phyloP scores from a whole-genome alignment of 2,888 invertebrate genomes.

The Platycheirus albimanus region DNA sequence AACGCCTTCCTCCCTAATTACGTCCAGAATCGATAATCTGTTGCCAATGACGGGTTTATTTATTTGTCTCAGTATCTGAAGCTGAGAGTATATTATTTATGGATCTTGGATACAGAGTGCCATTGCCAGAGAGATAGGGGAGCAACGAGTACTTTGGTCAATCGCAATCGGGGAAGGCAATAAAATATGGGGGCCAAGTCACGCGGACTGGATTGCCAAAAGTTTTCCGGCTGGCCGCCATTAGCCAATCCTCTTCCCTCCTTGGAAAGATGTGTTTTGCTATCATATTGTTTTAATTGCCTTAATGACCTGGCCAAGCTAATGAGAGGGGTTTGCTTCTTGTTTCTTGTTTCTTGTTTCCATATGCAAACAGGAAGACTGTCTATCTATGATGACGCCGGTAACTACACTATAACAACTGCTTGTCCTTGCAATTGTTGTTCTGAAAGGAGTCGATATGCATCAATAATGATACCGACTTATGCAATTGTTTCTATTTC shows the following conservation, averaged over 20 bases:
- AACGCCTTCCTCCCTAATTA: constrained; percentile 72
- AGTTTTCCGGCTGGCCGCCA: constrained; percentile 59
- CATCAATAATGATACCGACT: constrained; percentile 32
- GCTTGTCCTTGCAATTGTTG: constrained; percentile 13
- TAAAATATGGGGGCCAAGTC: constrained; percentile 30
- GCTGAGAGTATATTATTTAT: constrained; percentile 65
- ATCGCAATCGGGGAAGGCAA: constrained; percentile 13
- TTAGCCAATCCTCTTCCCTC: constrained; percentile 21
- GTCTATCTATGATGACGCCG: background rate
- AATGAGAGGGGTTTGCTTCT: no score
- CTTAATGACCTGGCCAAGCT: constrained; percentile 64
- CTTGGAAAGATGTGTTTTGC: constrained; percentile 60
- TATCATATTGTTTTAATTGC: constrained; percentile 63
- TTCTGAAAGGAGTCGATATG: constrained; percentile 22
- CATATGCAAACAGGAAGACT: constrained; percentile 19
- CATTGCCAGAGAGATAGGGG: constrained; percentile 27
- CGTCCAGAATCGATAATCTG: constrained; percentile 71
- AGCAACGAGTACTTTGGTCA: constrained; percentile 21
- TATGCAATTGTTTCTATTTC: constrained; percentile 56
- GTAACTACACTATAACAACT: constrained; percentile 2
- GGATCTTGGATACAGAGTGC: constrained; percentile 40
- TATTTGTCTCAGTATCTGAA: constrained; percentile 43
- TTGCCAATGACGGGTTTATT: constrained; percentile 68
- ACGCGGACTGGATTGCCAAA: constrained; percentile 48
- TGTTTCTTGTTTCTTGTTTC: no score